Base-by-base conservation (phyloP, 2,113 vertebrate genomes). In the Tretioscincus oriximinensis region DNA sequence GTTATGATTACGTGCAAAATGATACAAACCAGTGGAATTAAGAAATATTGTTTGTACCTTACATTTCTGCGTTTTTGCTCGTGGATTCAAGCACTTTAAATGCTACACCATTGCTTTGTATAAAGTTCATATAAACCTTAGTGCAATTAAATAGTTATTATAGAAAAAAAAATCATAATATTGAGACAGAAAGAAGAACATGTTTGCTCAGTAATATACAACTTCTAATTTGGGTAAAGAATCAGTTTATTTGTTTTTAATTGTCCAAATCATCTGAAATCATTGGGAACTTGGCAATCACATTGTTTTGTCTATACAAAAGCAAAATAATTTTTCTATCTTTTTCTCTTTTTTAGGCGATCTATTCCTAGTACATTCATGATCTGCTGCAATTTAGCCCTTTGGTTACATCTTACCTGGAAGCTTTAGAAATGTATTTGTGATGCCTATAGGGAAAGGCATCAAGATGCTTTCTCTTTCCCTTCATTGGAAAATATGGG, bases 291-390 rank as follows among this genome's bases (percentile, higher is more conserved):
- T 68, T 61, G 73, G 28, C 51, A 29, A 61, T 68, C 54, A 77
- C 67, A 73, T 74, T 78, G 70, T 77, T 73, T 64, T 83, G 51
- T 49, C 51, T 31, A 74, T 72, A 73, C 29, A 74, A 74, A 68
- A 74, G 76, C n/a, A 74, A 68, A 31, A 73, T 51, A 22, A 20
- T 41, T 51, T 72, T 64, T 22, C 7, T 28, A 8, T 75, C 51
- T 21, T 29, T 41, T 64, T 65, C 2, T 49, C n/a, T 9, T 28
- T 5, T 75, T 58, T 24, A 54, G 47, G 64, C 28, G 72, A 60
- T 81, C 51, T 61, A 75, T 81, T 75, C 75, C 64, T 75, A 65
- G 66, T 10, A 18, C 72, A 81, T 28, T 68, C 72, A 61, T 68
- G 49, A 16, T 79, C 69, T 84, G 16, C 24, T 69, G 65, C n/a